Conservation (phyloP, 2,888 invertebrate species). For the Apeira syringaria region DNA sequence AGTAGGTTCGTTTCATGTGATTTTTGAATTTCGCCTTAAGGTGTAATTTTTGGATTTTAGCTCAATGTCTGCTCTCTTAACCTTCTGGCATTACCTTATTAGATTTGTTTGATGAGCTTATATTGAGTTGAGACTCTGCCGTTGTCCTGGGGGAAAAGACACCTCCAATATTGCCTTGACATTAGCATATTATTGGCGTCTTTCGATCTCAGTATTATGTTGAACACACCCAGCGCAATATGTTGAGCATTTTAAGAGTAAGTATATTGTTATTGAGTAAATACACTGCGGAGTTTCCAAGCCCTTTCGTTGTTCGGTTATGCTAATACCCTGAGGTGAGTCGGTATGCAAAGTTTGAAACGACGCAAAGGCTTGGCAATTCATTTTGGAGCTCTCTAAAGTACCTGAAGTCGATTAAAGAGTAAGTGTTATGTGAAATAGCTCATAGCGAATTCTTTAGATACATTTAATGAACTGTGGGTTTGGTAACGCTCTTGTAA, state of each 20-base stretch:
- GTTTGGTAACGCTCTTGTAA: too few relatives aligned
- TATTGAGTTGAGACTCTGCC: not conserved
- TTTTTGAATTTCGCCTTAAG: too few relatives aligned
- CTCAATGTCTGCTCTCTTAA: too few relatives aligned
- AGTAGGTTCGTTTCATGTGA: too few relatives aligned
- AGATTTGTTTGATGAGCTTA: too few relatives aligned
- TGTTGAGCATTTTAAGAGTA: not conserved
- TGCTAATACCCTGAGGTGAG: slow-evolving; percentile 2
- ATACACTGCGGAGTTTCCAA: slow-evolving; percentile 6
- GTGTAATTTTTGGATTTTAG: too few relatives aligned
- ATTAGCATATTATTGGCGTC: slow-evolving; percentile 50
- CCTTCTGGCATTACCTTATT: too few relatives aligned
- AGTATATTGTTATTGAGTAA: not conserved
- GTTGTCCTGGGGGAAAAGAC: not conserved
- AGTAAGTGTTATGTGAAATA: too few relatives aligned
- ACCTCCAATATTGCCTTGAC: slow-evolving; percentile 38
- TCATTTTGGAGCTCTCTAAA: not conserved
- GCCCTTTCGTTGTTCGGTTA: slow-evolving; percentile 9
- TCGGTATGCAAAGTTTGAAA: slow-evolving; percentile 5
- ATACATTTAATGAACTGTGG: too few relatives aligned
- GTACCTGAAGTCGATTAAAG: too few relatives aligned
- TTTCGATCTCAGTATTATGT: slow-evolving; percentile 4
- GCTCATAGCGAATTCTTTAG: too few relatives aligned
- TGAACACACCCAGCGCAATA: not conserved
- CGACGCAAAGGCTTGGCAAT: slow-evolving; percentile 1